phyloP scores from a whole-genome alignment of 2,888 invertebrate genomes.

The Hyppa rectilinea region DNA sequence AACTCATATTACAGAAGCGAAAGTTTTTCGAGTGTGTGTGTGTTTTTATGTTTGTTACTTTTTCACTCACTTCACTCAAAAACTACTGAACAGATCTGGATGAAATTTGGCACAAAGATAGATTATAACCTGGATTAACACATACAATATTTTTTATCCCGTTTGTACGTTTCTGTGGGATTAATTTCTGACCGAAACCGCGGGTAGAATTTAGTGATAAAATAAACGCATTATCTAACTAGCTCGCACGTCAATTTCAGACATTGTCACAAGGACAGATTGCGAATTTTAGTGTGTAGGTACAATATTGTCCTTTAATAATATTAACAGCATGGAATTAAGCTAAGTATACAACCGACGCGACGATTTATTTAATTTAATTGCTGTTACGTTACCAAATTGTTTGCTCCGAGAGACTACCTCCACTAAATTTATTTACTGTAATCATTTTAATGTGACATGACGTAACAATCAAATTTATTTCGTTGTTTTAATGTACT shows the following conservation, averaged over 20 bases:
- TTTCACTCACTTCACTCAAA: too few relatives aligned
- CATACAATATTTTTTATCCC: too few relatives aligned
- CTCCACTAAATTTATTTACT: conserved; percentile 28
- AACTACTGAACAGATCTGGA: too few relatives aligned
- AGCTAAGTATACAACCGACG: neutral
- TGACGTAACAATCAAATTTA: conserved; percentile 3
- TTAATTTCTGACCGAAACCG: too few relatives aligned
- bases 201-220: too few relatives aligned
- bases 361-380: conserved; percentile 21
- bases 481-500: conserved; percentile 2
- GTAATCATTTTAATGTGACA: conserved; percentile 17
- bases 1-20: too few relatives aligned
- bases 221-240: neutral
- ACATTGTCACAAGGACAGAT: neutral
- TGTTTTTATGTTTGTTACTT: too few relatives aligned
- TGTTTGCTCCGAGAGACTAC: conserved; percentile 11
- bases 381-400: conserved; percentile 5
- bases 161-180: too few relatives aligned
- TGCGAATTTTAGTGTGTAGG: neutral
- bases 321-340: neutral
- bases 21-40: too few relatives aligned
- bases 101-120: too few relatives aligned
- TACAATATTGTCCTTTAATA: neutral
- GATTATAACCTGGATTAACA: too few relatives aligned
- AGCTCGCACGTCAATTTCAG: neutral